These are phyloP conservation scores for Coccyzus lansbergi DNA, from an alignment of 2,797 vertebrate genomes.

Conservation along the genomic window DNA sequence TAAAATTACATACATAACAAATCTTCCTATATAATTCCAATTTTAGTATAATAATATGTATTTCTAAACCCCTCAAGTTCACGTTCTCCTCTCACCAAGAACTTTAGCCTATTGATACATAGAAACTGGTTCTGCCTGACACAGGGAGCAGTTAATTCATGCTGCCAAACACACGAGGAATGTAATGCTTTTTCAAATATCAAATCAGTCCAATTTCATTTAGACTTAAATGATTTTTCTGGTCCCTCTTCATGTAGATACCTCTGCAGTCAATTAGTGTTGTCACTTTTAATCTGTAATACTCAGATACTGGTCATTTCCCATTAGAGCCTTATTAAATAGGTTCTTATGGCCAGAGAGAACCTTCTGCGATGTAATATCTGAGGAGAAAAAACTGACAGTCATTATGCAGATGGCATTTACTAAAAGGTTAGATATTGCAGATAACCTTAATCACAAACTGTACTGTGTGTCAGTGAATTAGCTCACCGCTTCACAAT, in stretches of 20 bases:
- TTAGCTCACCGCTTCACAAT: slow-evolving; percentile 30
- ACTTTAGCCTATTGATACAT: neutral
- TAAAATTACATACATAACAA: neutral
- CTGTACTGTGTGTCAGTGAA: slow-evolving; percentile 38
- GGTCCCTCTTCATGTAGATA: slow-evolving; percentile 90
- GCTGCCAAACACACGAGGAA: slow-evolving; percentile 73
- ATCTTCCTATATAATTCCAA: neutral
- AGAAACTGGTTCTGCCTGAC: slow-evolving; percentile 57
- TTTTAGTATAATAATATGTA: neutral
- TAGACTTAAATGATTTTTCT: slow-evolving; percentile 94
- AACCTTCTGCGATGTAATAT: slow-evolving; percentile 82
- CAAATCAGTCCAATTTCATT: slow-evolving; percentile 96
- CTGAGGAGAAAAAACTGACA: slow-evolving; percentile 84
- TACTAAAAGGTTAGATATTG: slow-evolving; percentile 87
- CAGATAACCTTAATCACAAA: slow-evolving; percentile 75
- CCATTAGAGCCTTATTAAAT: slow-evolving; percentile 91
- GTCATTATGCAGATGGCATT: slow-evolving; percentile 94
- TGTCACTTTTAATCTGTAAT: slow-evolving; percentile 94
- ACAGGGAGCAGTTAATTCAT: slow-evolving; percentile 75
- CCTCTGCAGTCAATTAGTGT: slow-evolving; percentile 94
- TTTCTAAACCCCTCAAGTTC: neutral
- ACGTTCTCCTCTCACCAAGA: neutral
- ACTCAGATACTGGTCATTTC: slow-evolving; percentile 92
- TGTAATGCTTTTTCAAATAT: slow-evolving; percentile 81
- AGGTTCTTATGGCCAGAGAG: slow-evolving; percentile 86